Conservation (phyloP, 2,888 invertebrate genomes). For the Lithophane semibrunnea region DNA sequence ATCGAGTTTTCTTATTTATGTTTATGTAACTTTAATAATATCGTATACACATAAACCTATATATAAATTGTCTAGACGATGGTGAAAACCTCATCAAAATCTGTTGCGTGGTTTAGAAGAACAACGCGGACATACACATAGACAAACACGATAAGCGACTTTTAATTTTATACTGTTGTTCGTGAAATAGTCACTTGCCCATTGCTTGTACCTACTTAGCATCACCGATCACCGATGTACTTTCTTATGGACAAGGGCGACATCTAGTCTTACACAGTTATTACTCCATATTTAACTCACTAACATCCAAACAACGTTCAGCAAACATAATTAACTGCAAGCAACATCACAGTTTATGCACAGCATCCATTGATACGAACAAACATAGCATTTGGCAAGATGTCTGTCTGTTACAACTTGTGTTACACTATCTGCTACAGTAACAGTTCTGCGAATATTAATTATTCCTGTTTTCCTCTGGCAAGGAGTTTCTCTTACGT, state of each 20-base stretch:
- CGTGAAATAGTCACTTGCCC: background rate
- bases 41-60: too few species aligned
- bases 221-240: background rate
- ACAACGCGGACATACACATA: too few species aligned
- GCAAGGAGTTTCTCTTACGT: slow-evolving; percentile 27
- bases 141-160: too few species aligned
- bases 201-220: background rate
- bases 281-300: background rate
- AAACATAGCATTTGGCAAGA: slow-evolving; percentile 57
- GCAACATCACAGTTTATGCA: slow-evolving; percentile 23
- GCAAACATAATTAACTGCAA: slow-evolving; percentile 40
- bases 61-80: too few species aligned
- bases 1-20: too few species aligned
- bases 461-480: slow-evolving; percentile 51
- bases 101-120: too few species aligned
- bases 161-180: too few species aligned
- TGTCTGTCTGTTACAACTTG: slow-evolving; percentile 50
- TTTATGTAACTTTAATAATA: too few species aligned
- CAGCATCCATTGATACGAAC: slow-evolving; percentile 43
- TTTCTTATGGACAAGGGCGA: background rate
- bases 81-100: too few species aligned
- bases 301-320: background rate
- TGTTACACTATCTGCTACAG: slow-evolving; percentile 32
- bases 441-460: slow-evolving; percentile 43
- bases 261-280: background rate